Percentiles rank a stretch among this genome's conserved stretches.
Evolutionary conservation across 2,113 vertebrate genomes (phyloP).

Genomic region (Mustela lutreola): DNA sequence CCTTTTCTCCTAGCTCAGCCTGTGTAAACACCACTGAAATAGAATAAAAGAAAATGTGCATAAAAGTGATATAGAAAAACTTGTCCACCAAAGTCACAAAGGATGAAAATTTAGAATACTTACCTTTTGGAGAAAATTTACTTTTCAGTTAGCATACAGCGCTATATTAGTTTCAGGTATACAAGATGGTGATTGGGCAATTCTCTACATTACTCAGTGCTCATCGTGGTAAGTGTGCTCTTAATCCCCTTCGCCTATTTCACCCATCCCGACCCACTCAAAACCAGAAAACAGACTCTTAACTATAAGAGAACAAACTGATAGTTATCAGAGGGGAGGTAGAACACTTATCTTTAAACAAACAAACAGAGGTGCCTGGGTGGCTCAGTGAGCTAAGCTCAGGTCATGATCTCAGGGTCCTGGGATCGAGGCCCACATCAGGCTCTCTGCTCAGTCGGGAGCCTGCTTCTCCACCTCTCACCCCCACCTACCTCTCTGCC

Average conservation of each 20-base stretch:
- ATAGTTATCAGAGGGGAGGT: neutral
- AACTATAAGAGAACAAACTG: neutral
- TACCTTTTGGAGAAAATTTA: neutral
- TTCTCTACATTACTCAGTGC: neutral
- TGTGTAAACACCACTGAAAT: neutral
- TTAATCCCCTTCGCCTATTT: neutral
- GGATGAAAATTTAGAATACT: conserved; percentile 7
- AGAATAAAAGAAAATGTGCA: neutral
- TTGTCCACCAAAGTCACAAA: neutral
- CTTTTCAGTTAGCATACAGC: neutral
- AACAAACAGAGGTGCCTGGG: too few species aligned
- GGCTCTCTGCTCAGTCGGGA: too few species aligned
- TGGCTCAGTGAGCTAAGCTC: too few species aligned
- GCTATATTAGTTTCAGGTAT: neutral
- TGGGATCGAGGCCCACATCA: too few species aligned
- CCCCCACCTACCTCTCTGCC: too few species aligned
- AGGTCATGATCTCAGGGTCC: too few species aligned
- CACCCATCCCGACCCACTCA: neutral
- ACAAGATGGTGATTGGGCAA: neutral
- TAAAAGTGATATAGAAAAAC: neutral
- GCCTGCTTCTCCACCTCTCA: too few species aligned
- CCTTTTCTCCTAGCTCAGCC: neutral
- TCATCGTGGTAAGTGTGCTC: neutral
- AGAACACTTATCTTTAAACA: neutral
- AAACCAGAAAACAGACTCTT: neutral